These are phyloP conservation scores for Rattus rattus DNA, from an alignment of 2,113 vertebrate species.

Conservation along the genomic window DNA sequence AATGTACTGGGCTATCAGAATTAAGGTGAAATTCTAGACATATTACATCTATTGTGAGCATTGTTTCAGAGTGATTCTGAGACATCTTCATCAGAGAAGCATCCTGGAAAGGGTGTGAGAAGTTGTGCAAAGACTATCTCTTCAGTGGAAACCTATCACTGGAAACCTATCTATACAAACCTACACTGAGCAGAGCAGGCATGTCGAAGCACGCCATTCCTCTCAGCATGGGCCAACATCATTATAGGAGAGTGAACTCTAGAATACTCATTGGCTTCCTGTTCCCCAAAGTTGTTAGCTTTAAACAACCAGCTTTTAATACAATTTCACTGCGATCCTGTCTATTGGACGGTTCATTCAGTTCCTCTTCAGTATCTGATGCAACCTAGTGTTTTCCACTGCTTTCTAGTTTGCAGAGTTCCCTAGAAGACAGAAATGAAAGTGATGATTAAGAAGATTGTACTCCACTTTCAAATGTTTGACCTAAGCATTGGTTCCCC, in stretches of 20 bases:
- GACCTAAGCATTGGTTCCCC: conserved; percentile 73
- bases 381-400: conserved; percentile 64
- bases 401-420: conserved; percentile 76
- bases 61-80: conserved; percentile 2
- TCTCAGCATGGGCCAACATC: background rate
- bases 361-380: conserved; percentile 70
- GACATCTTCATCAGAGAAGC: background rate
- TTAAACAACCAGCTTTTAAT: conserved; percentile 2
- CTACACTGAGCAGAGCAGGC: background rate
- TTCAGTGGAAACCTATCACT: background rate
- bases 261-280: background rate
- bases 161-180: background rate
- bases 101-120: background rate
- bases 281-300: background rate
- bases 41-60: background rate
- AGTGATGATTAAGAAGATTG: conserved; percentile 70
- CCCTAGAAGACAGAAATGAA: conserved; percentile 79
- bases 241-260: background rate
- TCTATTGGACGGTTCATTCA: conserved; percentile 43
- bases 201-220: background rate
- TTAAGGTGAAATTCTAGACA: conserved; percentile 23
- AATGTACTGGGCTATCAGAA: conserved; percentile 31
- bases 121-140: background rate
- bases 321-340: conserved; percentile 18
- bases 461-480: conserved; percentile 71